Evolutionary conservation across 2,888 invertebrate genomes (phyloP).

Genomic region (Serrognathus titanus): DNA sequence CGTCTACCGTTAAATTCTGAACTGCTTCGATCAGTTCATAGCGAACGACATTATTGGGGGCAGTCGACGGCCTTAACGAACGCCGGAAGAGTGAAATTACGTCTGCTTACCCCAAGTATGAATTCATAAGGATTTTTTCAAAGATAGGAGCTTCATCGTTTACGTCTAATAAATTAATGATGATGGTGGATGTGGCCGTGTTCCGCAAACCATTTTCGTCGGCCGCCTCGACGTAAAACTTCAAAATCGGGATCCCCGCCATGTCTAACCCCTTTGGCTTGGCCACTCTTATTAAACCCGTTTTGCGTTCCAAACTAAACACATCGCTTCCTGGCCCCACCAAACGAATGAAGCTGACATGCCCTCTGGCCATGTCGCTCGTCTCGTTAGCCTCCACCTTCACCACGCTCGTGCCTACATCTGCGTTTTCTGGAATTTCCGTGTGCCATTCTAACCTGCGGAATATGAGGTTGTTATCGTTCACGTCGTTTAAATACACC

Average conservation of each 20-base stretch:
- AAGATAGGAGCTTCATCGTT: conserved; percentile 88
- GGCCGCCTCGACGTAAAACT: conserved; percentile 80
- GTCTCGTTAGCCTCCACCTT: conserved; percentile 75
- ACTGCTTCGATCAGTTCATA: conserved; percentile 78
- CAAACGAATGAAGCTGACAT: conserved; percentile 64
- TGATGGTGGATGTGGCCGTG: conserved; percentile 68
- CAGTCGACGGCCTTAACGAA: conserved; percentile 76
- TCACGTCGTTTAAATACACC: conserved; percentile 78
- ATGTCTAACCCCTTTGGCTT: conserved; percentile 78
- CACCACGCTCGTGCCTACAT: conserved; percentile 50
- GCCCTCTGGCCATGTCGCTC: conserved; percentile 75
- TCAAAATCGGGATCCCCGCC: conserved; percentile 72
- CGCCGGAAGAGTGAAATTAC: conserved; percentile 71
- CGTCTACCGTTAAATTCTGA: conserved; percentile 71
- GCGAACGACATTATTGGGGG: conserved; percentile 81
- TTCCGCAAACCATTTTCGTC: conserved; percentile 83
- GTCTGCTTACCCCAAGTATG: conserved; percentile 69
- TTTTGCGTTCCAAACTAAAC: conserved; percentile 70
- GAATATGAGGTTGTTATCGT: conserved; percentile 86
- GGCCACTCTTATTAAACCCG: conserved; percentile 78
- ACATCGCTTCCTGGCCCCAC: conserved; percentile 76
- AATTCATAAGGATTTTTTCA: conserved; percentile 77
- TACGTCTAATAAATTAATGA: conserved; percentile 69
- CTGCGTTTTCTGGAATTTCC: conserved; percentile 76
- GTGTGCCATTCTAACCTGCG: conserved; percentile 68